Evolutionary conservation across 2,113 vertebrate species (phyloP), one percentile per base, ranked within the genome.

Genomic region (Aegithalos caudatus): DNA sequence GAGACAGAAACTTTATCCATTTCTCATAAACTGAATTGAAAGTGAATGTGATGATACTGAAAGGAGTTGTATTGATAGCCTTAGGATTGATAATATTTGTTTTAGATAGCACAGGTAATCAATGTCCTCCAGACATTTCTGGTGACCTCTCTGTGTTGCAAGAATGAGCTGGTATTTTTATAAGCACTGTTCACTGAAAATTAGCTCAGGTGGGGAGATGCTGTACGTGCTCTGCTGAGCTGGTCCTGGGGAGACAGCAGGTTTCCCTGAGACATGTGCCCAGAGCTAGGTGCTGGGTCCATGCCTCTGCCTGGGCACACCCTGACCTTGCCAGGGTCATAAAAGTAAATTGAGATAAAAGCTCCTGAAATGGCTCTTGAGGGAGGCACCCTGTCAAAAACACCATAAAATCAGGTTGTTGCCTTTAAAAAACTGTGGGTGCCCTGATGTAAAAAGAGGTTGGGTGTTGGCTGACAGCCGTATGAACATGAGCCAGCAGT

Each of bases 281-380:
- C 12, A 16, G 22, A 45, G 25, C 1, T 1, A 6, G 13, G 13
- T 0, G 3, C 14, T 0, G 5, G n/a, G 40, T 76, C 25, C 15
- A 40, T 66, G 54, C 38, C 56, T 79, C 48, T 61, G 42, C 61
- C 2, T 0, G 54, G 42, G 18, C 54, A 27, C 22, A 14, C 17
- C 21, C 22, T 62, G 47, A 86, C 71, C 64, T 88, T 88, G 35
- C 14, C 9, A 16, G 50, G 27, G 20, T 77, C 10, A 5, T 45
- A 54, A 77, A 79, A 82, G 31, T 27, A 25, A 78, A 38, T 48
- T 38, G 45, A 90, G 28, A 45, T 48, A 76, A 71, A 86, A 81
- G 14, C 24, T 79, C 11, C 48, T 33, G 37, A 76, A 81, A 6
- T 12, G 10, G 37, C 23, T 82, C 27, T n/a, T 4, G 14, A 66